phyloP scores from a whole-genome alignment of 2,888 invertebrate species.

The Phalera bucephala region DNA sequence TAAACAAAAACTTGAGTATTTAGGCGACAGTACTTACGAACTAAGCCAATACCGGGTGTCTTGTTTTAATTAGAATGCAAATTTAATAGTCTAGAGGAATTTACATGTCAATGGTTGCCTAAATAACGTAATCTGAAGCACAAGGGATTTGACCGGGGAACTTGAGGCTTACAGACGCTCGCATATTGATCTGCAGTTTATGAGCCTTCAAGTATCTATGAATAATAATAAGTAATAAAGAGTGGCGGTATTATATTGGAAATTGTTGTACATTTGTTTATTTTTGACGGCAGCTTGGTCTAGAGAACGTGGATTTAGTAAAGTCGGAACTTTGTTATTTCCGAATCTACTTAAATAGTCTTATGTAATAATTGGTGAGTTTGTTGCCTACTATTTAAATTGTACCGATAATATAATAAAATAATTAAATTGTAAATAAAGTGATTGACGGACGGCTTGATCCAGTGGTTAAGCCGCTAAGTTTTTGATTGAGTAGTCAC shows the following conservation, averaged over 20 bases:
- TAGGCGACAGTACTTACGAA: conserved; percentile 37
- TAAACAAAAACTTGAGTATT: conserved; percentile 47
- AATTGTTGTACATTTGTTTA: too few relatives aligned
- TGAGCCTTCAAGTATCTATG: conserved; percentile 47
- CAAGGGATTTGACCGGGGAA: conserved; percentile 57
- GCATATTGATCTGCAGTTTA: conserved; percentile 61
- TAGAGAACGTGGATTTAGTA: too few relatives aligned
- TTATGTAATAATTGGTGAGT: too few relatives aligned
- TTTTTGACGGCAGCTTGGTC: too few relatives aligned
- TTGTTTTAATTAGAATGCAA: conserved; percentile 80
- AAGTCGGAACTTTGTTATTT: too few relatives aligned
- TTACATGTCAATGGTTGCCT: conserved; percentile 79
- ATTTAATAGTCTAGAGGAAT: conserved; percentile 78
- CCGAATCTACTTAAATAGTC: too few relatives aligned
- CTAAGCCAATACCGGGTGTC: conserved; percentile 55
- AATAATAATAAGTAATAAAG: conserved; percentile 49
- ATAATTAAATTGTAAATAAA: too few relatives aligned
- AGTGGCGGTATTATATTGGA: conserved; percentile 24
- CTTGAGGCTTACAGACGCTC: conserved; percentile 44
- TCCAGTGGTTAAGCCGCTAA: too few relatives aligned
- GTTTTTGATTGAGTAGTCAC: too few relatives aligned
- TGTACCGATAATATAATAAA: too few relatives aligned
- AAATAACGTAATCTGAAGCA: conserved; percentile 71
- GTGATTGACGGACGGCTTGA: too few relatives aligned
- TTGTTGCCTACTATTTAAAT: neutral